Evolutionary conservation across 2,888 invertebrate genomes (phyloP), one percentile per base, ranked within the genome.

Genomic region (Tineola bisselliella): DNA sequence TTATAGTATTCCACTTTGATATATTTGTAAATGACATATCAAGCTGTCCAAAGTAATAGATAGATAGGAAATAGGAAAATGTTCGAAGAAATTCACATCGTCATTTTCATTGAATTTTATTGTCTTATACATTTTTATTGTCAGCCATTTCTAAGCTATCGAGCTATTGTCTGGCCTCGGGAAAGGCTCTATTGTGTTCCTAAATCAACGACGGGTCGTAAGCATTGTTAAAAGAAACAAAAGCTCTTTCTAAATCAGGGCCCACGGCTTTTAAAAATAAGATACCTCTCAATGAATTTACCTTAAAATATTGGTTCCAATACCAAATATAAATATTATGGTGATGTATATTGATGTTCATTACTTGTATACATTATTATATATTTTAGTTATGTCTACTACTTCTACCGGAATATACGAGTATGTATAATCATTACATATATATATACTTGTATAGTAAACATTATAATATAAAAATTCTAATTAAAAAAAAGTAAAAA

Each of bases 71-170:
- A 71, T 68, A 73, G 6, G 72, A 69, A 68, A 68, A 70, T 63
- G 68, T 70, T 68, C 65, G 63, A 64, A 70, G 68, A 69, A 75
- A 73, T 75, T 74, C 70, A 73, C 76, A 74, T 76, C 73, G 76
- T 73, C 73, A 73, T 77, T 81, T 75, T 69, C 72, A 74, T 77
- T 76, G 67, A 71, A 71, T 74, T 72, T 71, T 73, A 77, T 78
- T 81, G 76, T 79, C 75, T 76, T 71, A 69, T 72, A 72, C 71
- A 72, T 80, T 78, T 81, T 79, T 79, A 79, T 81, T 81, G 79
- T 80, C 72, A 73, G 70, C 72, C 71, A 75, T 79, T 78, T 79
- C 79, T 77, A 77, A 80, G 80, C 77, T 79, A 81, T 82, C 81
- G 73, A 70, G 64, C 71, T 70, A 75, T 76, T 79, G 79, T 76